A percentile compares a stretch with the other conserved stretches of the same genome.
phyloP scores from a whole-genome alignment of 2,888 invertebrate species.

The Melipona beecheii region DNA sequence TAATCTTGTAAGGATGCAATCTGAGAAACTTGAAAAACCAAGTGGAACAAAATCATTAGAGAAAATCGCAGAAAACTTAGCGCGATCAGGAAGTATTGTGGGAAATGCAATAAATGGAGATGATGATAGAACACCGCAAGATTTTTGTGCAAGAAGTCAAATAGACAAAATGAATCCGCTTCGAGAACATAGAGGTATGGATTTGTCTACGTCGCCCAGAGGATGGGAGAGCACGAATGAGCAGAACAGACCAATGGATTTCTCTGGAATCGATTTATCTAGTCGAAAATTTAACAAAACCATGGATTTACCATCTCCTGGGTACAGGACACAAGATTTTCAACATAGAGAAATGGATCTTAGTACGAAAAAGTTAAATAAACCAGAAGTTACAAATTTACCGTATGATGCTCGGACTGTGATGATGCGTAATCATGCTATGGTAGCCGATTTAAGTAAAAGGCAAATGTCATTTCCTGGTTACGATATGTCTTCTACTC shows the following conservation, averaged over 20 bases:
- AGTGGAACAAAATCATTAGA: slow-evolving; percentile 76
- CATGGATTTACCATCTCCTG: slow-evolving; percentile 69
- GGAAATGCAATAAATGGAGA: slow-evolving; percentile 69
- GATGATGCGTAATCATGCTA: slow-evolving; percentile 80
- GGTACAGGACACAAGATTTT: slow-evolving; percentile 76
- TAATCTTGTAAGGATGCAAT: slow-evolving; percentile 79
- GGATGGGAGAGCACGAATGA: slow-evolving; percentile 77
- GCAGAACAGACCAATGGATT: slow-evolving; percentile 78
- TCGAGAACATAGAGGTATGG: slow-evolving; percentile 77
- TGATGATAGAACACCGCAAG: slow-evolving; percentile 71
- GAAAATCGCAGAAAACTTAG: slow-evolving; percentile 82
- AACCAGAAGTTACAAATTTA: slow-evolving; percentile 73
- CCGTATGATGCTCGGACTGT: slow-evolving; percentile 78
- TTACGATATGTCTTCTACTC: slow-evolving; percentile 75
- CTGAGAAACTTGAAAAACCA: slow-evolving; percentile 79
- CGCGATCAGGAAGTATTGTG: slow-evolving; percentile 76
- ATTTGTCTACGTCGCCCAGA: slow-evolving; percentile 79
- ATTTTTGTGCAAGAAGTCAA: slow-evolving; percentile 66
- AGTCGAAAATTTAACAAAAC: slow-evolving; percentile 77
- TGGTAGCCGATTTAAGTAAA: slow-evolving; percentile 81
- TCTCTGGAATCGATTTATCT: slow-evolving; percentile 81
- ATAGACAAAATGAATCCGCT: slow-evolving; percentile 59
- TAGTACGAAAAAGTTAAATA: slow-evolving; percentile 78
- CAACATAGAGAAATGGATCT: slow-evolving; percentile 82
- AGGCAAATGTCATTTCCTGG: slow-evolving; percentile 77